These are phyloP conservation scores for Drosophila subsilvestris DNA, from an alignment of 2,888 invertebrate genomes.

Conservation along the genomic window DNA sequence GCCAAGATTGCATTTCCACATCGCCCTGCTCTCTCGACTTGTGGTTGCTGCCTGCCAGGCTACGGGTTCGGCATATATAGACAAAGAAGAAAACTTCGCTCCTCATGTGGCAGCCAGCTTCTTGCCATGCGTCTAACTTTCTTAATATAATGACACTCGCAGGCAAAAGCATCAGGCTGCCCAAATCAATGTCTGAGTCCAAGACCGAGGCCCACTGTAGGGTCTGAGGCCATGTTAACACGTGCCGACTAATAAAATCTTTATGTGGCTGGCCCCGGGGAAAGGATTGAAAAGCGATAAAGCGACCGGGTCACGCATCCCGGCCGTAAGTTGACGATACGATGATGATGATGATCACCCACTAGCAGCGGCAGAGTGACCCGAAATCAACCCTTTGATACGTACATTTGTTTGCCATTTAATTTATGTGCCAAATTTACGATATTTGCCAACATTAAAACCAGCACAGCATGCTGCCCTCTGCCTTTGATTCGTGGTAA, in stretches of 20 bases:
- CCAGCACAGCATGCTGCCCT: slow-evolving; percentile 42
- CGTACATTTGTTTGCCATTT: slow-evolving; percentile 65
- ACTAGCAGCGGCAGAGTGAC: no score
- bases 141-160: slow-evolving; percentile 30
- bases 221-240: slow-evolving; percentile 59
- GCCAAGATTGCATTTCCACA: slow-evolving; percentile 30
- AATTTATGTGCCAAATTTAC: slow-evolving; percentile 74
- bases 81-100: neutral
- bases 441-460: slow-evolving; percentile 70
- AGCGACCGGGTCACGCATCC: slow-evolving; percentile 51
- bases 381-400: slow-evolving; percentile 65
- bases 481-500: slow-evolving; percentile 50
- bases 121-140: slow-evolving; percentile 24
- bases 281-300: slow-evolving; percentile 69
- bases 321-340: slow-evolving; percentile 36
- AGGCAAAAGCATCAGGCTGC: slow-evolving; percentile 18
- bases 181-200: slow-evolving; percentile 56
- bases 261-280: slow-evolving; percentile 51
- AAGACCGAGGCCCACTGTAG: slow-evolving; percentile 33
- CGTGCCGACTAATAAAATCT: slow-evolving; percentile 74
- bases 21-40: slow-evolving; percentile 16
- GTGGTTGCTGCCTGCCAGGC: slow-evolving; percentile 18
- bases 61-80: neutral
- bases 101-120: no score
- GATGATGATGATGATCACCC: slow-evolving; percentile 9